Evolutionary conservation across 53 echinoderm and acorn worm species (phyloP).

Genomic region (Zoroaster sp.): DNA sequence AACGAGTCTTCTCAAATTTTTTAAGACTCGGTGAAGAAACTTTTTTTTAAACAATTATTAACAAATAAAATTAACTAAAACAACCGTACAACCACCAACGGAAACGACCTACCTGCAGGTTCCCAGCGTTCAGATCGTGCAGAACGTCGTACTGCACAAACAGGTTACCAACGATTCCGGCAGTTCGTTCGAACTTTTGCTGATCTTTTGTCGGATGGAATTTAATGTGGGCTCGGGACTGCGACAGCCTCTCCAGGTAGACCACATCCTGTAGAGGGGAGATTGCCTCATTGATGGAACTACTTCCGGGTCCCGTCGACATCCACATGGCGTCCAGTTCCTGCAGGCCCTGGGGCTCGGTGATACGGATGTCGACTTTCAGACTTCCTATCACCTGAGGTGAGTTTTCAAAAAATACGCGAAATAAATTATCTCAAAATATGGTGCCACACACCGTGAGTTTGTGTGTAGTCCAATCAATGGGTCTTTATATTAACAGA

Average conservation of each 20-base stretch:
- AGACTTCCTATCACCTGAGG: conserved; percentile 69
- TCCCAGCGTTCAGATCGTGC: conserved; percentile 80
- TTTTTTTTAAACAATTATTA: not conserved
- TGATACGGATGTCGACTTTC: conserved; percentile 61
- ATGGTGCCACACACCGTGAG: no score
- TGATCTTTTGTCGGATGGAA: conserved; percentile 63
- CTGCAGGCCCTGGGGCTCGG: conserved; percentile 79
- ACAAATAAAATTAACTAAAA: not conserved
- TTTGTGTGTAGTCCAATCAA: no score
- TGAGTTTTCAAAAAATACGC: not conserved
- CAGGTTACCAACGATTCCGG: conserved; percentile 79
- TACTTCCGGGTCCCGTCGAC: not conserved
- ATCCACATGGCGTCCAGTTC: conserved; percentile 66
- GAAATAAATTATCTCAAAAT: no score
- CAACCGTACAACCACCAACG: no score
- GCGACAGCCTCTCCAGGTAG: conserved; percentile 4
- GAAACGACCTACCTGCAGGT: conserved; percentile 68
- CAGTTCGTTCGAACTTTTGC: conserved; percentile 52
- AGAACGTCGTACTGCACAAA: conserved; percentile 82
- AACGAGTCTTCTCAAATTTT: no score
- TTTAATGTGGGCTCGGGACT: conserved; percentile 43
- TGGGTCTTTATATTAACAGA: no score
- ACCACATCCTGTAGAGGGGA: not conserved
- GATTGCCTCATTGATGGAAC: not conserved
- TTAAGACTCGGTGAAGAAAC: no score